Evolutionary conservation across 2,888 invertebrate genomes (phyloP).

Genomic region (Tinea pellionella): DNA sequence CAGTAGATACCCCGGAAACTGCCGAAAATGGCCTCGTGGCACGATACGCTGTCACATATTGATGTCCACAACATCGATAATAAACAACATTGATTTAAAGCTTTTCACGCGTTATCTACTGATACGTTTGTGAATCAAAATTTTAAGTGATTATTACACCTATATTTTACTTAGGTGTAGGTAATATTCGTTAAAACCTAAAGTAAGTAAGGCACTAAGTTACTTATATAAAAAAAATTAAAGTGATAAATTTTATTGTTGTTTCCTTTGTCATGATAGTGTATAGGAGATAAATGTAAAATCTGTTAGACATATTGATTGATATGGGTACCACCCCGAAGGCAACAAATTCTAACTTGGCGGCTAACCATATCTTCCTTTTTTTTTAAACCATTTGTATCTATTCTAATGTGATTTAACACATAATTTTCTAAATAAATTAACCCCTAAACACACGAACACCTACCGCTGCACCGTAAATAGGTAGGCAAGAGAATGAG

Average conservation of each 20-base stretch:
- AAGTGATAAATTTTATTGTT: conserved; percentile 9
- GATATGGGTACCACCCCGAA: conserved; percentile 50
- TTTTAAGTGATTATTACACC: neutral
- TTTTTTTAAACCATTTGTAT: conserved; percentile 56
- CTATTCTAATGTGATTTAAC: conserved; percentile 68
- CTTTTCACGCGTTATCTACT: conserved; percentile 22
- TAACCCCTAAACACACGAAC: conserved; percentile 61
- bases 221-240: neutral
- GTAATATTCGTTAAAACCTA: no score
- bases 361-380: conserved; percentile 58
- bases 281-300: neutral
- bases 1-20: conserved; percentile 42
- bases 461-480: conserved; percentile 50
- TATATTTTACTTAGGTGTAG: no score
- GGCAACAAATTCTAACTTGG: conserved; percentile 50
- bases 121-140: conserved; percentile 14
- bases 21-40: conserved; percentile 40
- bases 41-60: conserved; percentile 35
- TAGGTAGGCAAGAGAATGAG: conserved; percentile 64
- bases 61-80: conserved; percentile 33
- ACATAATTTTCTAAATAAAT: conserved; percentile 65
- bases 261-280: neutral
- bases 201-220: no score
- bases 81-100: conserved; percentile 54
- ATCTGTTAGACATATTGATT: neutral